Evolutionary conservation across 1,140 invertebrate genomes (phyloP).

Genomic region (Cydia strobilella): DNA sequence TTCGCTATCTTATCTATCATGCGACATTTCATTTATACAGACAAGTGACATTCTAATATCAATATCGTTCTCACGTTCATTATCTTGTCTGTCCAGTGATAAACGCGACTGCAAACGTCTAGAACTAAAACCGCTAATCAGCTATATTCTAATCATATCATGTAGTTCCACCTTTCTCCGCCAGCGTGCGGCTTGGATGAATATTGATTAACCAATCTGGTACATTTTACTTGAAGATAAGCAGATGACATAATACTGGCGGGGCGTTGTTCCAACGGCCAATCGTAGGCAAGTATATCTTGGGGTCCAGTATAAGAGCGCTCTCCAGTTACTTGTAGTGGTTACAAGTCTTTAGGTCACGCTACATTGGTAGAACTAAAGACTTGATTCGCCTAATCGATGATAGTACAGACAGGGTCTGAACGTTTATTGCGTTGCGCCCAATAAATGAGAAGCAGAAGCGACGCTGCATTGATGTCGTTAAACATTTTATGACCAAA

Average conservation of each 20-base stretch:
- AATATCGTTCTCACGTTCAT: too few relatives aligned
- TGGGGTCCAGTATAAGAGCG: neutral
- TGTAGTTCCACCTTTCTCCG: slow-evolving; percentile 23
- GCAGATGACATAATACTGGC: slow-evolving; percentile 22
- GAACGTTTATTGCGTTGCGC: neutral
- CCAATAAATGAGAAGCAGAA: neutral
- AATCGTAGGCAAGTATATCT: neutral
- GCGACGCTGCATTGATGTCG: slow-evolving; percentile 1
- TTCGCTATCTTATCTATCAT: too few relatives aligned
- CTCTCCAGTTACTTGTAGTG: neutral
- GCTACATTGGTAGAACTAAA: too few relatives aligned
- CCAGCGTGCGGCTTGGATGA: slow-evolving; percentile 13
- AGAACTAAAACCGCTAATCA: neutral
- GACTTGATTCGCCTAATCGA: neutral
- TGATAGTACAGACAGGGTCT: neutral
- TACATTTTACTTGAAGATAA: slow-evolving; percentile 21
- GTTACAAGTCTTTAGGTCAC: neutral
- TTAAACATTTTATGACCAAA: neutral
- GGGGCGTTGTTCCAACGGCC: neutral
- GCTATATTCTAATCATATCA: neutral
- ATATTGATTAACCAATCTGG: slow-evolving; percentile 32
- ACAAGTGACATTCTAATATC: too few relatives aligned
- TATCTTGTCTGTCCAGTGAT: too few relatives aligned
- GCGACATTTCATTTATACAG: too few relatives aligned
- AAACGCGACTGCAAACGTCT: too few relatives aligned